These are phyloP conservation scores for Rhinoraja longicauda DNA, from an alignment of 2,797 vertebrate species.

Conservation along the genomic window DNA sequence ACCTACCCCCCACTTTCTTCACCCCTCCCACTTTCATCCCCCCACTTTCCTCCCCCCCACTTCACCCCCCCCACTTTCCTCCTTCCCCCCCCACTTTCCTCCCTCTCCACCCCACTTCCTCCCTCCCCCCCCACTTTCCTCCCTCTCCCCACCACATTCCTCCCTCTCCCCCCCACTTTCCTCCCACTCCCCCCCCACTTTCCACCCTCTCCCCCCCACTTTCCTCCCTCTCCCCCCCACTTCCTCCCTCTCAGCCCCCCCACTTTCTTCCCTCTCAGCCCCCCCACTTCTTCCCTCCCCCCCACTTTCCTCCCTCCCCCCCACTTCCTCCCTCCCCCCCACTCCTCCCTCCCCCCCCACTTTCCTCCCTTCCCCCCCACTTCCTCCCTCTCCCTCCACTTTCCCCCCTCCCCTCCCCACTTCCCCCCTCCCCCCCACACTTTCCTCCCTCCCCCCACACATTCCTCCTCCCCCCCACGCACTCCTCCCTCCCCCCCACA, in stretches of 20 bases:
- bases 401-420: too few relatives aligned
- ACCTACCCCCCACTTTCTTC: too few relatives aligned
- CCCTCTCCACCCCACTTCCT: too few relatives aligned
- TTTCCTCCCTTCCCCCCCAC: background rate
- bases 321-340: accelerated
- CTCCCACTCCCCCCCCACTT: background rate
- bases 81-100: too few relatives aligned
- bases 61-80: too few relatives aligned
- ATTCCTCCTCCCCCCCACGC: too few relatives aligned
- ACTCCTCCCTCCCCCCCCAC: accelerated
- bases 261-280: background rate
- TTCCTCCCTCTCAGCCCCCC: accelerated
- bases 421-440: accelerated
- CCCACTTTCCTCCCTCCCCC: accelerated
- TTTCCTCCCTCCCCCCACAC: conserved; percentile 55
- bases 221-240: too few relatives aligned
- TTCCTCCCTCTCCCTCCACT: background rate
- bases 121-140: too few relatives aligned
- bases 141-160: background rate
- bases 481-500: too few relatives aligned
- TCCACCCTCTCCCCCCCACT: too few relatives aligned
- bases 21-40: too few relatives aligned
- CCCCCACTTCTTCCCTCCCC: accelerated
- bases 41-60: too few relatives aligned
- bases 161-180: background rate